Conservation (phyloP, 1,140 invertebrate species). For the Bombus confusus region DNA sequence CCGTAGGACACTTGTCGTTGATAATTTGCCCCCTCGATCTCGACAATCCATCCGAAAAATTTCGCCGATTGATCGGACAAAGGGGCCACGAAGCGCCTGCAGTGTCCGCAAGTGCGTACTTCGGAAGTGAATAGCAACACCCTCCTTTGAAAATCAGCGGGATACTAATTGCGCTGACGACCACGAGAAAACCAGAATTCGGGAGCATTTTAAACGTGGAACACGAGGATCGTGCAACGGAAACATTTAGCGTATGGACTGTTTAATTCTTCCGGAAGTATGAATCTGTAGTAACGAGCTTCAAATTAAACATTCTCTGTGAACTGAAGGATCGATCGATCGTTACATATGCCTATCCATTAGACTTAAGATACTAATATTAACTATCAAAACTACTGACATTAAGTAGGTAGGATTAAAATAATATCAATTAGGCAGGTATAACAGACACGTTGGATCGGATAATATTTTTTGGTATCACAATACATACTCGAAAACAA, state of each 20-base stretch:
- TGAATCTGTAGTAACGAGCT: background rate
- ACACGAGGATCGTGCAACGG: background rate
- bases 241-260: background rate
- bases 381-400: no score
- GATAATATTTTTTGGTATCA: no score
- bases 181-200: constrained; percentile 18
- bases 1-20: constrained; percentile 26
- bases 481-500: background rate
- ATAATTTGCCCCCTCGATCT: constrained; percentile 51
- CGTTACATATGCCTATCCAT: no score
- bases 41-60: constrained; percentile 42
- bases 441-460: no score
- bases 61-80: constrained; percentile 31
- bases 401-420: no score
- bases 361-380: no score
- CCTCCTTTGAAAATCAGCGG: constrained; percentile 57
- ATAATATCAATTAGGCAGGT: no score
- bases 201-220: background rate
- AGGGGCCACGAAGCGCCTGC: constrained; percentile 1
- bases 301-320: background rate
- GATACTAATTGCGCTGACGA: constrained; percentile 55
- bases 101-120: constrained; percentile 37
- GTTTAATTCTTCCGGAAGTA: background rate
- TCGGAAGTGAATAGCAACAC: background rate
- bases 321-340: background rate